These are phyloP conservation scores for Hyposmocoma kahamanoa DNA, from an alignment of 1,140 invertebrate species.

Conservation along the genomic window DNA sequence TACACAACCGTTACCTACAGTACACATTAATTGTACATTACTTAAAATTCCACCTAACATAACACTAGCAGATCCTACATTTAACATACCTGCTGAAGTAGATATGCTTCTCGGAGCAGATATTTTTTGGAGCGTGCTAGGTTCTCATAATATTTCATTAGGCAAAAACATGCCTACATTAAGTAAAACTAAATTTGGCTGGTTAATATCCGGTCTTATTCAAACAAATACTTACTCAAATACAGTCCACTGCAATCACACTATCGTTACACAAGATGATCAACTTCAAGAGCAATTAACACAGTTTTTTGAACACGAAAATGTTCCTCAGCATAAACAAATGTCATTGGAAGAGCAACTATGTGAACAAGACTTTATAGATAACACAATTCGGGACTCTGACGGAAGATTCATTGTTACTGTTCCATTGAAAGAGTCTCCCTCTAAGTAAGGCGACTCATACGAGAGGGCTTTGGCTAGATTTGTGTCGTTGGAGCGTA, in stretches of 20 bases:
- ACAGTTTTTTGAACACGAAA: conserved; percentile 2
- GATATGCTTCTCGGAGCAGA: conserved; percentile 6
- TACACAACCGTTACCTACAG: background rate
- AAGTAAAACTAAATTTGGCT: conserved; percentile 8
- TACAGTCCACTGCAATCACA: conserved; percentile 9
- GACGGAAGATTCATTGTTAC: background rate
- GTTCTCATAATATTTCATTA: background rate
- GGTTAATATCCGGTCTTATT: conserved; percentile 1
- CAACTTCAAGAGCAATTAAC: background rate
- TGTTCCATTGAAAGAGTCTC: background rate
- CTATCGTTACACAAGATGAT: background rate
- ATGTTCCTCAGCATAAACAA: background rate
- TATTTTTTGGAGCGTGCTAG: background rate
- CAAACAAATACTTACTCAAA: background rate
- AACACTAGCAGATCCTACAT: conserved; percentile 2
- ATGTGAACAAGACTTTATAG: background rate
- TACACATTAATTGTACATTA: background rate
- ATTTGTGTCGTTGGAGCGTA: conserved; percentile 12
- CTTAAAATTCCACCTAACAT: conserved; percentile 5
- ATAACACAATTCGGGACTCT: background rate
- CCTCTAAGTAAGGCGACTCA: background rate
- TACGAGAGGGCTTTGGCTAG: background rate
- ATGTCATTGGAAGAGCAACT: background rate
- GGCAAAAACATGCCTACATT: conserved; percentile 2
- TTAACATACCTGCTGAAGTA: background rate